Evolutionary conservation across 2,888 invertebrate genomes (phyloP), one percentile per base, ranked within the genome.

Genomic region (Drosophila neotestacea): DNA sequence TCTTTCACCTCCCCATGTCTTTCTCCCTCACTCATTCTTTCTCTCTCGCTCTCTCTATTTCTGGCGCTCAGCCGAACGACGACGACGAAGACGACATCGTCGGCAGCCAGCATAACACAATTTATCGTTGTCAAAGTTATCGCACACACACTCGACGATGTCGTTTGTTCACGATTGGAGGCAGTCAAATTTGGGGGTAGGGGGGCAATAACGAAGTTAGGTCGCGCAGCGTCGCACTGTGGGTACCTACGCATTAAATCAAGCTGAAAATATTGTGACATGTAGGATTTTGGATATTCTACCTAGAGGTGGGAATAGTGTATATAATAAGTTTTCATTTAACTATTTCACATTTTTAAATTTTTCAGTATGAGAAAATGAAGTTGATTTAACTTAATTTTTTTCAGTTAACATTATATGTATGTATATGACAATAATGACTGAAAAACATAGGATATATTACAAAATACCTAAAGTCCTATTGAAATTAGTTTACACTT

Each of bases 51-150:
- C 11, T 42, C 44, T 32, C 68, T 66, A 56, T 56, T 44, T 47
- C 61, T 52, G 38, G 52, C 42, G 10, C 47, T 41, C 55, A 52
- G 47, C 13, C 48, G 41, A 50, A n/a, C 54, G 22, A n/a, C 50
- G 47, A 62, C 11, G 56, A 68, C 61, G 59, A 54, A 30, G 9
- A 28, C 59, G 56, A 46, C 60, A 47, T 11, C 55, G 22, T 39
- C 44, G 52, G n/a, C 66, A 63, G 73, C 74, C 70, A 77, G 70
- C 74, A 71, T 71, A 73, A 66, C 67, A 78, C 70, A 76, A 83
- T 80, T 81, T 82, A 81, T 84, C 63, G 79, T 79, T 82, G 77
- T 84, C 77, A 82, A 81, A 79, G 81, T 69, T 80, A 80, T 78
- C 75, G 72, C 77, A 73, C 69, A 74, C 71, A 70, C 64, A 50